Conservation (phyloP, 2,797 vertebrate species). For the Erethizon dorsatum region DNA sequence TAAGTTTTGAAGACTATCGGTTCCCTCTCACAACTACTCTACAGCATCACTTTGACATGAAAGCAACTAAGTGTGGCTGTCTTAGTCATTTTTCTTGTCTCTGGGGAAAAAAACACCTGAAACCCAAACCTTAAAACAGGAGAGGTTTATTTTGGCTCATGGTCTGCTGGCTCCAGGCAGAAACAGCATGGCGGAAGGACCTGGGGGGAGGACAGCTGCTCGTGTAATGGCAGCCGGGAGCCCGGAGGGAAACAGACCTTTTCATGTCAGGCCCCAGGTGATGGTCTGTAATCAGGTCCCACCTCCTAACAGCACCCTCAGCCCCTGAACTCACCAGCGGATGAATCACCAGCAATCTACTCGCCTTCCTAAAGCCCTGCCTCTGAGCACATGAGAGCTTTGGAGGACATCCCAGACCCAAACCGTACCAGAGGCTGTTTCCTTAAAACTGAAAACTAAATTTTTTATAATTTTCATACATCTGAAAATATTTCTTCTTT, state of each 20-base stretch:
- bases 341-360: not conserved
- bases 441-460: not conserved
- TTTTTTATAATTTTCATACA: not conserved
- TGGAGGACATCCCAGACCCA: not conserved
- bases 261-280: no score
- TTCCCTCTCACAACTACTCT: not conserved
- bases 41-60: not conserved
- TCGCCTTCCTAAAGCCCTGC: not conserved
- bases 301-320: not conserved
- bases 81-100: not conserved
- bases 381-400: no score
- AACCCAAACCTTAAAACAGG: not conserved
- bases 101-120: not conserved
- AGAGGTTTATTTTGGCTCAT: not conserved
- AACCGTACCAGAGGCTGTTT: not conserved
- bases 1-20: not conserved
- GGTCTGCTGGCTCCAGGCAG: not conserved
- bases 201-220: not conserved
- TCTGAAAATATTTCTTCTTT: not conserved
- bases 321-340: not conserved
- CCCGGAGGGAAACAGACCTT: not conserved
- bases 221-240: no score
- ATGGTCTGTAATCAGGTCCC: not conserved
- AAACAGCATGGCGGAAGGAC: no score
- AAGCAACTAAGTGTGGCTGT: not conserved